Evolutionary conservation across 2,113 vertebrate species (phyloP), one percentile per base, ranked within the genome.

Genomic region (Cisticola juncidis): DNA sequence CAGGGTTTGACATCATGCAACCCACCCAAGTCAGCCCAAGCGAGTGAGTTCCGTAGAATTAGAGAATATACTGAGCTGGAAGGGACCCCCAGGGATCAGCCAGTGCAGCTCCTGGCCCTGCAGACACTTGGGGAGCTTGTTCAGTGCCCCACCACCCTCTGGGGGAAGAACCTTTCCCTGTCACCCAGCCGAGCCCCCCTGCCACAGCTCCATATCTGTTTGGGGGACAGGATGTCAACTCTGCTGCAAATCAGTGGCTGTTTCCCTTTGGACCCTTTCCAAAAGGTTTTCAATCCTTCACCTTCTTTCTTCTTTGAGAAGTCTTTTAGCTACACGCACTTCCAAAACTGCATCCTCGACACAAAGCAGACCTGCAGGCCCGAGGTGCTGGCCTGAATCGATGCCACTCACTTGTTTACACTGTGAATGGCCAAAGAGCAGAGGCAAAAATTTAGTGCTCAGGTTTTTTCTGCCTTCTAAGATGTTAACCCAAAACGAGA

Each of bases 321-420:
- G 11, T 12, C n/a, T 9, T 5, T 51, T 18, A 12, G 29, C 38
- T 70, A 7, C 11, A 1, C 2, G 0, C 1, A 5, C 28, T n/a
- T 40, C 23, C 36, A 14, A 29, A 48, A 40, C 21, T 0, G 16
- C 42, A 15, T 6, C 40, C 12, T 24, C 0, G 0, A 15, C 13
- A 11, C 1, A 1, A 12, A 36, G 60, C 13, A 25, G 1, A 24
- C 4, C 3, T 5, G 16, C 19, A 4, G 2, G 26, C 8, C n/a
- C 2, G 5, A 36, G 66, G 0, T 29, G 60, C 12, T 14, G 62
- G 4, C 5, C 13, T 0, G 1, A 25, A 5, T 5, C 1, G 10
- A 6, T 1, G 9, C 14, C 4, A 2, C 53, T 64, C 31, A 2
- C 23, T 38, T 6, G 5, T 25, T 48, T 6, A 9, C 47, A 5